Base-by-base conservation (phyloP, 2,113 vertebrate species). In the Jaculus jaculus region DNA sequence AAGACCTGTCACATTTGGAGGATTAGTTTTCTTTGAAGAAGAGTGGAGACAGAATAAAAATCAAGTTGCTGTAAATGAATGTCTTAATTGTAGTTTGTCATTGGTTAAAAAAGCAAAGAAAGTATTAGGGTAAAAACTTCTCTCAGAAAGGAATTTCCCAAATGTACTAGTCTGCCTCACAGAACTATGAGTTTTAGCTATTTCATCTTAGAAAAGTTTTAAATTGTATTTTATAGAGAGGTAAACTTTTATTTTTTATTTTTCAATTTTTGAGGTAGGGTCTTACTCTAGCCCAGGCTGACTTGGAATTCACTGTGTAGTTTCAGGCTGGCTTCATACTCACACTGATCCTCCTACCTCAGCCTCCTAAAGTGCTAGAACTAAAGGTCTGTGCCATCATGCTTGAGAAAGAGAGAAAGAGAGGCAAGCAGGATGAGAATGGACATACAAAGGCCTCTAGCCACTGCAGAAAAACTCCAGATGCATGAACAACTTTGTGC, bases 31-130 rank as follows among this genome's bases (percentile, higher is more conserved):
- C 7, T 60, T 87, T 34, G 79, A 23, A 66, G 47, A 73, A 86
- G 21, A 73, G 7, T 91, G 28, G 89, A 74, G 3, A 85, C 82
- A 68, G 42, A 86, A 88, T 86, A 94, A 89, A 54, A 90, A 13
- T 18, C 26, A 80, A 54, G 16, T 84, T 95, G 68, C 26, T 89
- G 47, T 23, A 87, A 66, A 87, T 66, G 7, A 51, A 54, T 91
- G 69, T 66, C 61, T 86, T 82, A 89, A 66, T 68, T 73, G 20
- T 68, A 87, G 10, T 51, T 92, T 89, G 13, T 60, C 32, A 71
- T 74, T 89, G 54, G 28, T 47, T 91, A 74, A 87, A 82, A 88
- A 79, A 85, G 66, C 75, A 7, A 47, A 83, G 58, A 87, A 81
- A 88, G 24, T 66, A 24, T 71, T 68, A 39, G 42, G 37, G 24